Percentiles rank a stretch among this genome's conserved stretches.
Evolutionary conservation across 2,888 invertebrate genomes (phyloP).

Genomic region (Platycheirus albimanus): DNA sequence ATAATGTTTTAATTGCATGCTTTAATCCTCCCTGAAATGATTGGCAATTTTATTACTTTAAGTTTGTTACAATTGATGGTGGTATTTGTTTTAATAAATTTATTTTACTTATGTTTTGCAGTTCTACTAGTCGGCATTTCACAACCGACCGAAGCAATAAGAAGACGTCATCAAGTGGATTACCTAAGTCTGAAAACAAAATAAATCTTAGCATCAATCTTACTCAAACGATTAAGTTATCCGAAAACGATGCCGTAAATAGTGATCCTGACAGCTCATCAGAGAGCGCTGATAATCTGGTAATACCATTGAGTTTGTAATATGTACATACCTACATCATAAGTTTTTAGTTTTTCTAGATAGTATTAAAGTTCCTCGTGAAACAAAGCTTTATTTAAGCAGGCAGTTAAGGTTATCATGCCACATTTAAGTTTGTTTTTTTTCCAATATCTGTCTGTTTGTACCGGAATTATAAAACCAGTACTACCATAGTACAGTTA

Average conservation of each 20-base stretch:
- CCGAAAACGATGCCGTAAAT: slow-evolving; percentile 76
- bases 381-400: too few species aligned
- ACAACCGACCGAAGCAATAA: slow-evolving; percentile 52
- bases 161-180: slow-evolving; percentile 55
- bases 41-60: neutral
- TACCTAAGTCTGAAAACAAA: slow-evolving; percentile 82
- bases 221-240: slow-evolving; percentile 83
- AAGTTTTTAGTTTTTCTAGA: too few species aligned
- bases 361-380: too few species aligned
- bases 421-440: too few species aligned
- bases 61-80: neutral
- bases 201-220: slow-evolving; percentile 86
- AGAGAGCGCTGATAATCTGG: slow-evolving; percentile 73
- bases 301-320: slow-evolving; percentile 9
- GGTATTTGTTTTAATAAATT: neutral
- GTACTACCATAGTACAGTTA: too few species aligned
- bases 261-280: slow-evolving; percentile 78
- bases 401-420: too few species aligned
- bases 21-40: neutral
- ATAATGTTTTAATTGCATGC: slow-evolving; percentile 41
- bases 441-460: too few species aligned
- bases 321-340: too few species aligned
- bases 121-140: slow-evolving; percentile 38
- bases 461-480: too few species aligned
- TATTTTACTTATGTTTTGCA: slow-evolving; percentile 38